These are phyloP conservation scores for Sturnira hondurensis DNA, from an alignment of 2,113 vertebrate genomes.

Conservation along the genomic window DNA sequence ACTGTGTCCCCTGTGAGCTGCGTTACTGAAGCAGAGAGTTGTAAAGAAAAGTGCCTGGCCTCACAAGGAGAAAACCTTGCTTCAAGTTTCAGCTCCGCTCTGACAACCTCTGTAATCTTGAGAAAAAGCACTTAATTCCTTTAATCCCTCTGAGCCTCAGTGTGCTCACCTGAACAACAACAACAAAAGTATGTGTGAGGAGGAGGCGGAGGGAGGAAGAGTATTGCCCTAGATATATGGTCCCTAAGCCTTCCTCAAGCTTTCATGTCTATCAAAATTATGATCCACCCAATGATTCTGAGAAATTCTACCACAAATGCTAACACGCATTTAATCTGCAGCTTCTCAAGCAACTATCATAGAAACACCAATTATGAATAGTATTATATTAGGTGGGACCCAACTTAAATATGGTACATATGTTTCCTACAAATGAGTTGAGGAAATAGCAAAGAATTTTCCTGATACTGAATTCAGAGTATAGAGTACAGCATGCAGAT, in stretches of 20 bases:
- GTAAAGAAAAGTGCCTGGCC: not conserved
- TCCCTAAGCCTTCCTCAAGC: not conserved
- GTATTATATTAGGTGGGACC: not conserved
- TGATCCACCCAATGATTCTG: not conserved
- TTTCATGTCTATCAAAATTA: not conserved
- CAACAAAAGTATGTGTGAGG: not conserved
- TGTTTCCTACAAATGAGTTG: not conserved
- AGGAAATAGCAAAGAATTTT: not conserved
- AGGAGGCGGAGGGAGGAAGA: not conserved
- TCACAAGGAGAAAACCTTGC: not conserved
- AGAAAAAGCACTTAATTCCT: conserved; percentile 21
- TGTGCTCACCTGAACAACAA: not conserved
- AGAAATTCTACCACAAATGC: not conserved
- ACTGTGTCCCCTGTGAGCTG: not conserved
- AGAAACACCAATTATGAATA: not conserved
- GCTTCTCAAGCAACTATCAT: not conserved
- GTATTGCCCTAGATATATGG: not conserved
- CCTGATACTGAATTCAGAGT: not conserved
- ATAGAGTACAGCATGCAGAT: not conserved
- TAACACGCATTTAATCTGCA: not conserved
- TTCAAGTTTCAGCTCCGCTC: not conserved
- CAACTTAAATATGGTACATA: not conserved
- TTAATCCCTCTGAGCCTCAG: not conserved
- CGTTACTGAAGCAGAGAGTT: not conserved
- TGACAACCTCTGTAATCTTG: not conserved